Evolutionary conservation across 2,113 vertebrate species (phyloP), one percentile per base, ranked within the genome.

Genomic region (Galeopterus variegatus): DNA sequence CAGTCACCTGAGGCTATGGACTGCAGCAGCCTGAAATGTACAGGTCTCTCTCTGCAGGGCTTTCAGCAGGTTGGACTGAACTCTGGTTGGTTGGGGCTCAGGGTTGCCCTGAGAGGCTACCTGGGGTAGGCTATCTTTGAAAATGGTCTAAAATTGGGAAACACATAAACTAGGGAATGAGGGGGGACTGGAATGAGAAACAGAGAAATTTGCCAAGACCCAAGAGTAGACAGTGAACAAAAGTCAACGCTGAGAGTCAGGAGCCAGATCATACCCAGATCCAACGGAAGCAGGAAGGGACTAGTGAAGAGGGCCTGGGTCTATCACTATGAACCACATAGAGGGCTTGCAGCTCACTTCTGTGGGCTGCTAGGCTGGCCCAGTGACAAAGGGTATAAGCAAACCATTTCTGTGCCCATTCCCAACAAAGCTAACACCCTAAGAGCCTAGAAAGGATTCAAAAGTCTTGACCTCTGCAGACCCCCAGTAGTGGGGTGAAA

Each of bases 331-430:
- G 15, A 70, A 18, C 6, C 6, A 58, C 5, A 10, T 4, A 1
- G n/a, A 58, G 56, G 48, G 4, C 21, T 50, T 15, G 1, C 4
- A 1, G 33, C 31, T 75, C n/a, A 18, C 8, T 54, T 36, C 52
- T 15, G 0, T 1, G 48, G 26, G 6, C 12, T 24, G 10, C 8
- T 11, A n/a, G n/a, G 13, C 17, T 64, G 18, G 6, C 52, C 62
- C 33, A 31, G 52, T 52, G 11, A 56, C 54, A 67, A 75, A 67
- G 58, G 1, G 26, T 52, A 31, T 2, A 13, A 17, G 19, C 13
- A 84, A 85, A 19, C 54, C 17, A 31, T 33, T 67, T 24, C 56
- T 73, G 17, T 11, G 5, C 28, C 36, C 6, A 7, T 41, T 31
- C 8, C 56, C 76, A 81, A 17, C 54, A 80, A 52, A 95, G 33